Conservation (phyloP, 2,113 vertebrate species). For the Lycocorax pyrrhopterus region DNA sequence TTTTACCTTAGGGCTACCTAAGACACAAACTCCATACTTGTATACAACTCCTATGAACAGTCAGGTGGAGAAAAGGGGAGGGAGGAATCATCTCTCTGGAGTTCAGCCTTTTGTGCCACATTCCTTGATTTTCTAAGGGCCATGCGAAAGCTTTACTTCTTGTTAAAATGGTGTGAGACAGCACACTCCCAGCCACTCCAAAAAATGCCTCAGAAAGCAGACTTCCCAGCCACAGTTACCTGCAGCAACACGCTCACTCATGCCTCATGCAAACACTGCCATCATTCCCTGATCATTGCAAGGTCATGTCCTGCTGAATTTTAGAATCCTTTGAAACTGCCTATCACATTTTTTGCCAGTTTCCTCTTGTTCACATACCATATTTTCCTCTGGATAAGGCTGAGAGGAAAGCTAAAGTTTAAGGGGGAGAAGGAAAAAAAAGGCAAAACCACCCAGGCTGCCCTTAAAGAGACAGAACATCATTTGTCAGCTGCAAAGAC, state of each 20-base stretch:
- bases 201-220: neutral
- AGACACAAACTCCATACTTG: neutral
- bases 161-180: neutral
- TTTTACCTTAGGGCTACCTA: neutral
- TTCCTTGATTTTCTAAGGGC: neutral
- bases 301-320: slow-evolving; percentile 2
- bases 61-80: neutral
- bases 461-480: slow-evolving; percentile 63
- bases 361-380: slow-evolving; percentile 39
- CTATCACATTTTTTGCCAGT: slow-evolving; percentile 1
- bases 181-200: neutral
- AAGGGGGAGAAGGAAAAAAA: neutral
- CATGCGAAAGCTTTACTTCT: neutral
- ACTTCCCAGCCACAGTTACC: neutral
- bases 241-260: neutral
- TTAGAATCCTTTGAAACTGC: slow-evolving; percentile 20
- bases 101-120: neutral
- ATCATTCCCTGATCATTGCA: neutral
- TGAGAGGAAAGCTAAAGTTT: slow-evolving; percentile 28
- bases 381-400: slow-evolving; percentile 38
- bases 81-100: neutral
- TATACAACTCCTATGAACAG: neutral
- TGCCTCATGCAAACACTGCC: neutral
- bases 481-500: slow-evolving; percentile 75
- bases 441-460: slow-evolving; percentile 75